Percentiles rank a stretch among this genome's conserved stretches.
phyloP scores from a whole-genome alignment of 2,888 invertebrate species.

The Anthrax anthrax region DNA sequence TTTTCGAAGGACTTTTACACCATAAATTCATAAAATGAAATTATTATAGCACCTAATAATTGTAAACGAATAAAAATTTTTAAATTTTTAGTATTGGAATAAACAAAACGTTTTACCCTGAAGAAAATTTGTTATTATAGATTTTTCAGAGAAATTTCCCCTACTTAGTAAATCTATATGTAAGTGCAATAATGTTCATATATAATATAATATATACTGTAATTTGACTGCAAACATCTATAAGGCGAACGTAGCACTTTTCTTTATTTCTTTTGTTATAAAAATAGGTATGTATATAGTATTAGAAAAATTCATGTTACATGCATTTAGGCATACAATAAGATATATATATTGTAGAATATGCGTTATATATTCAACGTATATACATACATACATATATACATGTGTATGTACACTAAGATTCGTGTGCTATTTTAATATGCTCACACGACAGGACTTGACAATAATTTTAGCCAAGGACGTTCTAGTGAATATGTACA shows the following conservation, averaged over 20 bases:
- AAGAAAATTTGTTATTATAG: not conserved
- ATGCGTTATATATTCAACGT: no score
- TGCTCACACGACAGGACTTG: not conserved
- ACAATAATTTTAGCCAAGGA: not conserved
- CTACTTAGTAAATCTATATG: not conserved
- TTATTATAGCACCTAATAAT: not conserved
- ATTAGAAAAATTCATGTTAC: no score
- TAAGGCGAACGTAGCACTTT: no score
- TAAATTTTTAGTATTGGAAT: not conserved
- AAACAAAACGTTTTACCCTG: not conserved
- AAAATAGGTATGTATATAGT: no score
- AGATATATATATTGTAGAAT: no score
- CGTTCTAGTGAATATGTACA: no score
- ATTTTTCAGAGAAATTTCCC: not conserved
- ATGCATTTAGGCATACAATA: no score
- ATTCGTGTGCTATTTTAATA: not conserved
- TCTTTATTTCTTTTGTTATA: no score
- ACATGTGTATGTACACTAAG: not conserved
- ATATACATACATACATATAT: no score
- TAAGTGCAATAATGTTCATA: no score
- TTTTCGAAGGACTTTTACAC: not conserved
- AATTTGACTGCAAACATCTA: no score
- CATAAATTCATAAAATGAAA: slow-evolving; percentile 1
- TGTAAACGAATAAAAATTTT: not conserved
- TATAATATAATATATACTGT: no score